These are phyloP conservation scores for honey bee (Apis mellifera) DNA, from an alignment of 1,140 invertebrate genomes.

Conservation along the genomic window DNA sequence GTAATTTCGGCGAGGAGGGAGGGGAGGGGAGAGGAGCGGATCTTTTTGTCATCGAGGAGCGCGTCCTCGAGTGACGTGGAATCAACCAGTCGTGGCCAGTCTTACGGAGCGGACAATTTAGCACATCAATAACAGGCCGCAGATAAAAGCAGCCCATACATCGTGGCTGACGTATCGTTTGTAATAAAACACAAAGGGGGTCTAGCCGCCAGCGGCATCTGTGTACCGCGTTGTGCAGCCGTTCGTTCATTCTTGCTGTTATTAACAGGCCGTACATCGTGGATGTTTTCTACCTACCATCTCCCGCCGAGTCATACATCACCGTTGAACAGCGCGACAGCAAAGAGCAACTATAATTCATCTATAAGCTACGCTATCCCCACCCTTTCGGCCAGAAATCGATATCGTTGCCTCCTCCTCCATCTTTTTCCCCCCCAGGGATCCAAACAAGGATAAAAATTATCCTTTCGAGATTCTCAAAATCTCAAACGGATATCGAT, in stretches of 20 bases:
- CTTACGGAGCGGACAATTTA: conserved; percentile 79
- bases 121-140: conserved; percentile 80
- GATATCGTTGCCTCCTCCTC: too few species aligned
- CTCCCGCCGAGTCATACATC: conserved; percentile 78
- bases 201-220: conserved; percentile 76
- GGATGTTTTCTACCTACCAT: conserved; percentile 71
- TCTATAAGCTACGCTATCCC: conserved; percentile 75
- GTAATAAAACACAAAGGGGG: conserved; percentile 81
- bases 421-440: too few species aligned
- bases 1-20: too few species aligned
- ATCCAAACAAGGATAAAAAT: too few species aligned
- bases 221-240: conserved; percentile 73
- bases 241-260: conserved; percentile 76
- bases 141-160: conserved; percentile 80
- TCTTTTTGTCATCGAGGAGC: conserved; percentile 58
- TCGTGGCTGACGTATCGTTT: conserved; percentile 80
- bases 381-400: conserved; percentile 71
- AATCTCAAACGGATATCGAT: too few species aligned
- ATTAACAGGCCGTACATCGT: conserved; percentile 78
- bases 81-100: conserved; percentile 74
- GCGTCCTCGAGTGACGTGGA: conserved; percentile 70
- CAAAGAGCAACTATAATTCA: conserved; percentile 79
- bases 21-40: not conserved
- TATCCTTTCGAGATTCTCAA: too few species aligned
- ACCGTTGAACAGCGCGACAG: conserved; percentile 78